Evolutionary conservation across 2,797 vertebrate species (phyloP).

Genomic region (Hypotaenidia okinawae): DNA sequence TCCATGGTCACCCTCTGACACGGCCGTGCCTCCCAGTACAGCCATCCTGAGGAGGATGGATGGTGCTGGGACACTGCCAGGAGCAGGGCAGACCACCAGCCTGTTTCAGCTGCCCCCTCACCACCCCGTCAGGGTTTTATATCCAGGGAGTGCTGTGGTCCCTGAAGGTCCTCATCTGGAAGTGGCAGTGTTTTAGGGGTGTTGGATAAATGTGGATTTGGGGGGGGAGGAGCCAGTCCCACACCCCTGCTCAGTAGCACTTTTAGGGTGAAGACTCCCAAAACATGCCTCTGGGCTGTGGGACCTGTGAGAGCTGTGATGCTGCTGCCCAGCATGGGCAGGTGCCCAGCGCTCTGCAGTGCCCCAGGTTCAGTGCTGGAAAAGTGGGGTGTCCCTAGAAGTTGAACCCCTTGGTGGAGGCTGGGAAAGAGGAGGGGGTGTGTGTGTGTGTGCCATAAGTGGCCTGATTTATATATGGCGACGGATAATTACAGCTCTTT

Average conservation of each 20-base stretch:
- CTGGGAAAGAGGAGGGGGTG: slow-evolving; percentile 47
- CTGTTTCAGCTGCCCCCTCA: fast-evolving
- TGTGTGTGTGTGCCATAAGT: slow-evolving; percentile 46
- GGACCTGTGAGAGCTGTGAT: fast-evolving
- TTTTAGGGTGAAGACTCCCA: not conserved
- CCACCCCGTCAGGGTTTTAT: not conserved
- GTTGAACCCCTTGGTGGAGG: slow-evolving; percentile 78
- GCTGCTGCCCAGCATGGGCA: not conserved
- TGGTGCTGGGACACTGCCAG: not conserved
- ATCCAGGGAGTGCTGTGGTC: not conserved
- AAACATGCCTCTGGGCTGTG: not conserved
- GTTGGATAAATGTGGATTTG: not conserved
- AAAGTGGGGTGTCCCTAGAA: slow-evolving; percentile 32
- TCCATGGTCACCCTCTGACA: too few relatives aligned
- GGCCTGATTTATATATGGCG: slow-evolving; percentile 86
- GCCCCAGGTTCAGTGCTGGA: not conserved
- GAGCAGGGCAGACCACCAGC: not conserved
- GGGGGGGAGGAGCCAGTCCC: not conserved
- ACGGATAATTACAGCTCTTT: slow-evolving; percentile 86
- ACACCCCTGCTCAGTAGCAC: fast-evolving
- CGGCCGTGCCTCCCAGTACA: fast-evolving
- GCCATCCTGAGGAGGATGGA: not conserved
- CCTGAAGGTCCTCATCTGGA: not conserved
- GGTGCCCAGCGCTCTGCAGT: not conserved
- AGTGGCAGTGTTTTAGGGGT: fast-evolving